Base-by-base conservation (phyloP, 2,888 invertebrate genomes). In the Syritta pipiens region DNA sequence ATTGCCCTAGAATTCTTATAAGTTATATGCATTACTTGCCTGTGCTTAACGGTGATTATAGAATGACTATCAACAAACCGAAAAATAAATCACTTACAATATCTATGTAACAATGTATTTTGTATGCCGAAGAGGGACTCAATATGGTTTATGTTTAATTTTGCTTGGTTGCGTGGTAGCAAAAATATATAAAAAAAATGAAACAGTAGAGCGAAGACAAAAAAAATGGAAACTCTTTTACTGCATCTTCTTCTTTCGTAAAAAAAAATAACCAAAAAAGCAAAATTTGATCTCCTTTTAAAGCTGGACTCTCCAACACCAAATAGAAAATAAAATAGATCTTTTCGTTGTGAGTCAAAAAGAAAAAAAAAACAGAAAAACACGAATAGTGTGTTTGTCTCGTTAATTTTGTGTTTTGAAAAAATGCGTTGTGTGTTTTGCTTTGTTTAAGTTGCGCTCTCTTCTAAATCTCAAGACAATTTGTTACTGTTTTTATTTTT, bases 121-220 rank as follows among this genome's bases (percentile, higher is more conserved):
- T 79, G 74, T 74, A 74, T 79, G 74, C 67, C 62, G 74, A 79
- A 79, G 74, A 62, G 79, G 79, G 79, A 79, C 57, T 74, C 67
- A 74, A 79, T 79, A 79, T 79, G 79, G 79, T 79, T 79, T 79
- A 79, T 74, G 67, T 79, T 74, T 74, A 67, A 24, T 49, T 79
- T 68, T 79, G 79, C 79, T 79, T 79, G 79, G 57, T 81, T 75
- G 68, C 69, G 75, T 81, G 81, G 68, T 67, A 75, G 75, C 75
- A 71, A 57, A 63, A 49, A 68, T 44, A 44, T 26, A 65, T 35
- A 26, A 48, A 53, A 40, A 28, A n/a, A 60, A 51, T 1, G 1
- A 28, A 42, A 49, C 24, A 30, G 14, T 51, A 67, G 67, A 37
- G 42, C 20, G 46, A 69, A 32, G 22, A 37, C 48, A 17, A 60